phyloP scores from a whole-genome alignment of 2,113 vertebrate genomes.

The Strix aluco region DNA sequence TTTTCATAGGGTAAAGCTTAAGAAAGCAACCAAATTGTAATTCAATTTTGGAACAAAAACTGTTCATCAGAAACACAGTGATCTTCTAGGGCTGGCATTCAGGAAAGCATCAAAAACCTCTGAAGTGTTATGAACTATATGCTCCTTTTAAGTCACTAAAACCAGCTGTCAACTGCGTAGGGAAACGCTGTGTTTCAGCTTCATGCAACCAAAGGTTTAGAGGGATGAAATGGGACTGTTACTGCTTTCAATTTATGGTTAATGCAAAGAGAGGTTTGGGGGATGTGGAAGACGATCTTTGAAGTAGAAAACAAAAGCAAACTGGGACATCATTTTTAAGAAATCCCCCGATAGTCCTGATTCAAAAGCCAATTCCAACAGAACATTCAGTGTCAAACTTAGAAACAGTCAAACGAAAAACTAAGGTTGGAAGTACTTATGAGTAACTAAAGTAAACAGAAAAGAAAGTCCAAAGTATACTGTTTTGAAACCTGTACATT shows the following conservation, averaged over 20 bases:
- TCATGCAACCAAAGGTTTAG: background rate
- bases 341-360: background rate
- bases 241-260: background rate
- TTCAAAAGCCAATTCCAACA: background rate
- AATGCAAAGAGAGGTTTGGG: background rate
- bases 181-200: background rate
- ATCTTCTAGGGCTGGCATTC: background rate
- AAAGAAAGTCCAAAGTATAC: background rate
- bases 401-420: background rate
- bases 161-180: background rate
- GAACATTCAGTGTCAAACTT: background rate
- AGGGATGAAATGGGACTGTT: background rate
- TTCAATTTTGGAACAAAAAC: background rate
- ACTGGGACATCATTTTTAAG: background rate
- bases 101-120: background rate
- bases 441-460: background rate
- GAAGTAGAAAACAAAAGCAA: background rate
- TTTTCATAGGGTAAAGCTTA: background rate
- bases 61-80: background rate
- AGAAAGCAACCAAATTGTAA: background rate
- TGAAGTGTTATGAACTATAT: rapidly evolving
- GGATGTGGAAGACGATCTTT: background rate
- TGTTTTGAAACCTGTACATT: background rate
- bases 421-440: background rate
- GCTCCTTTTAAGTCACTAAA: background rate